Base-by-base conservation (phyloP, 2,888 invertebrate species). In the Arge pagana region DNA sequence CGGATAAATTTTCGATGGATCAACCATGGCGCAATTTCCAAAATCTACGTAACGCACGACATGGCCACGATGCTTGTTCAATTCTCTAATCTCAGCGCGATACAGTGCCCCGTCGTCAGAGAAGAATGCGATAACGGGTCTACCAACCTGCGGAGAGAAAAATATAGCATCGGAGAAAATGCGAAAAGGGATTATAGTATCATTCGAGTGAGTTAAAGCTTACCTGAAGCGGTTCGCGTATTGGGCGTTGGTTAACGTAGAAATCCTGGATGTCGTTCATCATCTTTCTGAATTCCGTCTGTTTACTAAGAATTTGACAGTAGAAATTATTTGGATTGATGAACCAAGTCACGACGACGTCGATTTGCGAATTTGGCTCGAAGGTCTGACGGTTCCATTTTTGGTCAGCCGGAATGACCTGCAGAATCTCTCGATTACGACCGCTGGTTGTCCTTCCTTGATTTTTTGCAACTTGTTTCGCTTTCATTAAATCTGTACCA, bases 11-110 rank as follows among this genome's bases (percentile, higher is more conserved):
- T 87, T 85, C 54, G 78, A 80, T 0, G 79, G 78, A 37, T 83
- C 81, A 0, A 89, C 85, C 0, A 82, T 77, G 31, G 85, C 83
- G 50, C 82, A 82, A 65, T 89, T 90, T 3, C 91, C 91, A 62
- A 87, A 89, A 73, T 91, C 91, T 1, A 91, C 81, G 66, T 87
- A 90, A 19, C 83, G 81, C 0, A 91, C 87, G 51, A 85, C 81
- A 70, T 84, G 85, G 61, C 84, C 83, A 1, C 81, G 80, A 33
- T 80, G 74, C 56, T 82, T 80, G 53, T 83, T 82, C 41, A 78
- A 71, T 35, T 81, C 79, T 3, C 84, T 80, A 0, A 90, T 78
- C 26, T 83, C 82, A 1, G 88, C 90, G 42, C 91, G 79, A 69
- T 90, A 88, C 13, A 90, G 71, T 2, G 85, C 85, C 8, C 83